These are phyloP conservation scores for Brachypalpus laphriformis DNA, from an alignment of 2,888 invertebrate genomes.

Conservation along the genomic window DNA sequence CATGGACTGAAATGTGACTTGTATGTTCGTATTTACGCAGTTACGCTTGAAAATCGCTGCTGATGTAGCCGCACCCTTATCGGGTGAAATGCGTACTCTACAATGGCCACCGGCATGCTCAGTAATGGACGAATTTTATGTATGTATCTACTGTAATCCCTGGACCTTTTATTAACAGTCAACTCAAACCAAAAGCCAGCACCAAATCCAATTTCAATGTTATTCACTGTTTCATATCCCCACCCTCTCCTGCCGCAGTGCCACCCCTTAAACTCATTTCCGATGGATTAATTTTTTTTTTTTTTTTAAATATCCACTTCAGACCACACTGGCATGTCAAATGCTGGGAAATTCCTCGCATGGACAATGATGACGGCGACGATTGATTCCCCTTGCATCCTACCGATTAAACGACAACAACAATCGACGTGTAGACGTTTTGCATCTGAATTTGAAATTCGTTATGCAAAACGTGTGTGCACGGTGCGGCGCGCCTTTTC, in stretches of 20 bases:
- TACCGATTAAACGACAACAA: not conserved
- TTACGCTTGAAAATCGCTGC: too few species aligned
- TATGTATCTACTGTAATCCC: not conserved
- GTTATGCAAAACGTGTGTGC: constrained; percentile 61
- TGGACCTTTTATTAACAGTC: not conserved
- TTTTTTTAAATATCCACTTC: not conserved
- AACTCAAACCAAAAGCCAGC: not conserved
- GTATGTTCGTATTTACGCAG: too few species aligned
- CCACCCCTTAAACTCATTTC: constrained; percentile 4
- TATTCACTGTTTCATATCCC: not conserved
- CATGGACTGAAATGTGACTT: too few species aligned
- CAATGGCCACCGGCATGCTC: too few species aligned
- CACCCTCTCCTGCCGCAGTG: not conserved
- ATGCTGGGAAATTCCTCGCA: not conserved
- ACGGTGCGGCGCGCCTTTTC: constrained; percentile 34
- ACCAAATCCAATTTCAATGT: not conserved
- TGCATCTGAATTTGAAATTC: constrained; percentile 53
- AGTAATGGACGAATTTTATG: not conserved
- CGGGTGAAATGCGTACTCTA: not conserved
- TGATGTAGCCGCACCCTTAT: too few species aligned
- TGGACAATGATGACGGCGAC: not conserved
- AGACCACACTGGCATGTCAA: not conserved
- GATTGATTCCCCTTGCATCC: constrained; percentile 1
- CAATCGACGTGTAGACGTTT: not conserved
- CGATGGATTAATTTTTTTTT: not conserved